Percentiles rank a stretch among this genome's conserved stretches.
Conservation (phyloP, 2,113 vertebrate genomes). For the cat (Felis catus) region DNA sequence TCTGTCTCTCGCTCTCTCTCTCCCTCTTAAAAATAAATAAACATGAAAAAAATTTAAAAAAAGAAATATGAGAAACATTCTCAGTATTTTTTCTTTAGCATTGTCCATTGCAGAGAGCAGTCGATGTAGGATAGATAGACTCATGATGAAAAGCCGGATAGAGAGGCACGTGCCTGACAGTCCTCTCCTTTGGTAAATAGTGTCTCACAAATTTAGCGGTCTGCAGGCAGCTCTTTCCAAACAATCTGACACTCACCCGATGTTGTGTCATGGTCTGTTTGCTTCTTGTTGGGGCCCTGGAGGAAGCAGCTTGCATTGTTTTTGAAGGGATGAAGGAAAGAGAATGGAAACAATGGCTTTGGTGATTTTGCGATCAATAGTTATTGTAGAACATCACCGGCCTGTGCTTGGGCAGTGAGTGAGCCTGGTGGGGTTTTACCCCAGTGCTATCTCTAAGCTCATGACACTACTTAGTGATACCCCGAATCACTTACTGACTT, state of each 20-base stretch:
- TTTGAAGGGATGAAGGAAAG: background rate
- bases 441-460: background rate
- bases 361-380: background rate
- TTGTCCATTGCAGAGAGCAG: background rate
- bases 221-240: background rate
- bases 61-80: background rate
- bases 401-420: fast-evolving
- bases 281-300: background rate
- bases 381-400: background rate
- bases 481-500: background rate
- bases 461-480: no score
- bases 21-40: no score
- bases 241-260: background rate
- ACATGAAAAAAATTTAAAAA: no score
- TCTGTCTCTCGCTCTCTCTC: no score
- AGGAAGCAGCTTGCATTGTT: background rate
- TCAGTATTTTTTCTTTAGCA: background rate
- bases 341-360: background rate
- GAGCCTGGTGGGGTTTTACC: background rate
- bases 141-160: background rate
- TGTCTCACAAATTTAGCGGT: background rate
- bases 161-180: background rate
- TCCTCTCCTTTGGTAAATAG: background rate
- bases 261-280: background rate
- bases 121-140: background rate